A percentile compares a stretch with the other conserved stretches of the same genome.
Evolutionary conservation across 2,797 vertebrate genomes (phyloP).

Genomic region (Alca torda): DNA sequence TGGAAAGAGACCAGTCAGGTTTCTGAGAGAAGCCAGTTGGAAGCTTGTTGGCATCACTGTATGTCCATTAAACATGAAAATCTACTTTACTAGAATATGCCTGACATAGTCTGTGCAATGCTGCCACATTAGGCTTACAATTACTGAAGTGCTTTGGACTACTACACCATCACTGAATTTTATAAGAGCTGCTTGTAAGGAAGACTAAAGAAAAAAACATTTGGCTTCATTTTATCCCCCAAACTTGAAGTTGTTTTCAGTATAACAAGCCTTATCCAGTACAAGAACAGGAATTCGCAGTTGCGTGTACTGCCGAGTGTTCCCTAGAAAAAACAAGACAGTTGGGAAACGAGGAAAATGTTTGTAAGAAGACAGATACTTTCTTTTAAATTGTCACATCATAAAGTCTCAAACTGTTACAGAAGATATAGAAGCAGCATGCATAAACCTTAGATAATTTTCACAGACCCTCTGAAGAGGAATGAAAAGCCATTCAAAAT

Average conservation of each 20-base stretch:
- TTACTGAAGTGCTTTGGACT: neutral
- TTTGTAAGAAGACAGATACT: constrained; percentile 25
- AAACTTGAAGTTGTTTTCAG: neutral
- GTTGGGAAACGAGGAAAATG: constrained; percentile 25
- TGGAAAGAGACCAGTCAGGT: neutral
- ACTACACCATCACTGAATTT: neutral
- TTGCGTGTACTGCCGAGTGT: neutral
- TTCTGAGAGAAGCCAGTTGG: neutral
- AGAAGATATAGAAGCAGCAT: constrained; percentile 1
- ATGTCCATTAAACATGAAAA: neutral
- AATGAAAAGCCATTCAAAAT: neutral
- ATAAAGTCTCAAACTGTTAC: constrained; percentile 23
- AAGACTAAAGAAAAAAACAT: neutral
- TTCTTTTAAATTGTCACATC: constrained; percentile 16
- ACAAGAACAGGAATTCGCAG: neutral
- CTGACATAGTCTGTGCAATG: neutral
- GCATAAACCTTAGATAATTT: constrained; percentile 50
- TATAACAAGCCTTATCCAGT: neutral
- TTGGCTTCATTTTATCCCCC: neutral
- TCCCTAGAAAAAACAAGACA: constrained; percentile 28
- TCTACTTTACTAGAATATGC: neutral
- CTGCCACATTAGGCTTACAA: neutral
- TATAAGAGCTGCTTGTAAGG: neutral
- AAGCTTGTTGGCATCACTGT: neutral
- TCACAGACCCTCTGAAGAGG: neutral